Evolutionary conservation across 2,113 vertebrate genomes (phyloP), one percentile per base, ranked within the genome.

Genomic region (Oxyura jamaicensis): DNA sequence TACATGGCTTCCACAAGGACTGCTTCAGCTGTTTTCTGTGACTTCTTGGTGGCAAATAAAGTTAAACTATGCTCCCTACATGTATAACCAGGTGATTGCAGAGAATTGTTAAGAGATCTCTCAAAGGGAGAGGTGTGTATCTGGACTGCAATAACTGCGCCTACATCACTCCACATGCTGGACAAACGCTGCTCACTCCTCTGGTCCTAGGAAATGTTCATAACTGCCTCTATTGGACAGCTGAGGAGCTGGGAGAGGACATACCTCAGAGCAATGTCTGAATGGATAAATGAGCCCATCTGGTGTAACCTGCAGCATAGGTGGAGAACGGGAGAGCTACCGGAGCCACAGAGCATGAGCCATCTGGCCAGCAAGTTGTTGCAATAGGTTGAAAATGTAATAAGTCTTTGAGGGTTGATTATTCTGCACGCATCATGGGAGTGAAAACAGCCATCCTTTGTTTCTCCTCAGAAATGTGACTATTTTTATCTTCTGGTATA

Each of bases 271-370:
- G 46, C 60, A 68, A 23, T 7, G 20, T 35, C 68, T 81, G 46
- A 23, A 17, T 29, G 55, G 33, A 6, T 18, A 20, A 41, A 10
- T 4, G 23, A 28, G 15, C 17, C 8, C 16, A 17, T 13, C 26
- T 86, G 39, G 44, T 59, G 4, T 62, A 39, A 87, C 50, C 83
- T 16, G 36, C 16, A 36, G 9, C 3, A 1, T 33, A 65, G 26
- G n/a, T 19, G 16, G 66, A 85, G 52, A 42, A 65, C 20, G 29
- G 52, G 35, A 71, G 35, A 67, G 22, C 65, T 80, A 8, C 1
- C 0, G 39, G 67, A 55, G 50, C 35, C 53, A 13, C 11, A 28
- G 42, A 75, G 33, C 8, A 25, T 0, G 0, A 79, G 41, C n/a
- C 11, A 18, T 41, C 15, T 71, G 73, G 28, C 20, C 52, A 66